These are phyloP conservation scores for Zaprionus lachaisei DNA, from an alignment of 1,140 invertebrate species.

Conservation along the genomic window DNA sequence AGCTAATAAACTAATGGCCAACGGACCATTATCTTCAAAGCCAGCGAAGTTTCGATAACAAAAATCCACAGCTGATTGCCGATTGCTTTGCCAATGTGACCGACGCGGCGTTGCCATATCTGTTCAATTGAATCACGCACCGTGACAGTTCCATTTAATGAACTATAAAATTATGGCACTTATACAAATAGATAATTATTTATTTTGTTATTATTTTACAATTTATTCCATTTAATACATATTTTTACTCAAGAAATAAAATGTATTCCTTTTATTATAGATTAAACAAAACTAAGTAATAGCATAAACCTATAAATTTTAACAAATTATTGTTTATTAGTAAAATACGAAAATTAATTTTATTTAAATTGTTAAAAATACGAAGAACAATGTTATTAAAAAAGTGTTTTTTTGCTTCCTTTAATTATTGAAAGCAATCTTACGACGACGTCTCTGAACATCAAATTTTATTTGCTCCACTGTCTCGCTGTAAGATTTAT, in stretches of 20 bases:
- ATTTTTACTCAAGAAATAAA: too few relatives aligned
- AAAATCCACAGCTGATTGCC: constrained; percentile 14
- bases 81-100: neutral
- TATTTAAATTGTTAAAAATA: neutral
- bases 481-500: neutral
- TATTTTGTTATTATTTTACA: neutral
- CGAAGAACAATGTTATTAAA: neutral
- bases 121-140: neutral
- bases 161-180: neutral
- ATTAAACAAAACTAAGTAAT: too few relatives aligned
- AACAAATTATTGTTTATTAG: too few relatives aligned
- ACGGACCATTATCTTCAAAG: constrained; percentile 8
- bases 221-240: neutral
- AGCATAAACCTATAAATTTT: too few relatives aligned
- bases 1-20: constrained; percentile 23
- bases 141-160: neutral
- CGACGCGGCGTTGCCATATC: constrained; percentile 5
- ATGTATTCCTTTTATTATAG: too few relatives aligned
- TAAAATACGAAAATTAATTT: neutral
- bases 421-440: neutral
- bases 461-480: neutral
- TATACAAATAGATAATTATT: neutral
- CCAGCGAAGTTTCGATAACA: constrained; percentile 22
- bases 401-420: neutral
- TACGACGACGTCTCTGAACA: neutral